A percentile compares a stretch with the other conserved stretches of the same genome.
phyloP scores from a whole-genome alignment of 37 sponge, comb jelly and placozoan genomes.

The Spongilla lacustris region DNA sequence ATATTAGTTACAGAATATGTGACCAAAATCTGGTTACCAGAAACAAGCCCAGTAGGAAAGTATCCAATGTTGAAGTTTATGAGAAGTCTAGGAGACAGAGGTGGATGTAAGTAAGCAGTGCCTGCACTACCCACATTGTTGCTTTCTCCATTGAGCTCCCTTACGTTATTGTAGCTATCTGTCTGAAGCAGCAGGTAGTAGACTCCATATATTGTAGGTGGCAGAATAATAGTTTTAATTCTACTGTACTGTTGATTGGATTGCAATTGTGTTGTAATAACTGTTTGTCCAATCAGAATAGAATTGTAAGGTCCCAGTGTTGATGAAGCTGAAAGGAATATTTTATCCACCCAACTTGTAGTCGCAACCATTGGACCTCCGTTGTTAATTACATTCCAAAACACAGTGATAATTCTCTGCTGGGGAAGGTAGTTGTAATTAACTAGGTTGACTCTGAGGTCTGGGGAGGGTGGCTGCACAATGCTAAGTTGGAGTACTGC shows the following conservation, averaged over 20 bases:
- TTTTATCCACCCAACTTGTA: constrained; percentile 10
- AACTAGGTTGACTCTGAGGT: constrained; percentile 1
- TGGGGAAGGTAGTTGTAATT: neutral
- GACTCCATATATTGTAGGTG: neutral
- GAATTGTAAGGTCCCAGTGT: neutral
- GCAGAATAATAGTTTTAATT: neutral
- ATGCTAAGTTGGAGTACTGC: neutral
- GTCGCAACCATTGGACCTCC: constrained; percentile 14
- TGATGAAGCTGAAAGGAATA: neutral
- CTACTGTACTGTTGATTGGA: neutral
- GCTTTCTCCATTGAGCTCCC: constrained; percentile 28
- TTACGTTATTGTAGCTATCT: constrained; percentile 16
- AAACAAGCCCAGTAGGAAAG: neutral
- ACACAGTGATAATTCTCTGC: constrained; percentile 1
- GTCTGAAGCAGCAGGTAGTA: constrained; percentile 6
- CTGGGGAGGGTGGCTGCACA: constrained; percentile 25
- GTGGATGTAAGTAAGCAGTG: neutral
- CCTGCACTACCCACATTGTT: constrained; percentile 21
- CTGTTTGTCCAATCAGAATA: neutral
- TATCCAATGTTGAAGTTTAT: neutral
- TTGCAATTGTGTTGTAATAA: neutral
- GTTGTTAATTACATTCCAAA: constrained; percentile 12
- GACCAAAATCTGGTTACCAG: constrained; percentile 4
- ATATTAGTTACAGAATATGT: constrained; percentile 9
- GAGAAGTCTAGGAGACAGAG: neutral